phyloP scores from a whole-genome alignment of 2,797 vertebrate species.

The Emys orbicularis region DNA sequence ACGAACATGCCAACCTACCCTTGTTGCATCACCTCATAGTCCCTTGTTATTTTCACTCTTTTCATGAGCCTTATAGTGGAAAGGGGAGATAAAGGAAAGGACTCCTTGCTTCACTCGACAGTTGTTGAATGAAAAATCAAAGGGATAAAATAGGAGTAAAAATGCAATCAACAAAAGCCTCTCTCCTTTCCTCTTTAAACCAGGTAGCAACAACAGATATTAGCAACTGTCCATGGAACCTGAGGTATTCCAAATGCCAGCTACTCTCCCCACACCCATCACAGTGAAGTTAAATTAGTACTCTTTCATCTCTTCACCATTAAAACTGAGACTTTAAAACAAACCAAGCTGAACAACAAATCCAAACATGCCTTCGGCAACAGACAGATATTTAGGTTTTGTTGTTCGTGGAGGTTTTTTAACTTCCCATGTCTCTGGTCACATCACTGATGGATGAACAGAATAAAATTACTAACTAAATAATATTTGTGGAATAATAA shows the following conservation, averaged over 20 bases:
- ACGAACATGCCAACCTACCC: background rate
- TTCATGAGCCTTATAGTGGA: background rate
- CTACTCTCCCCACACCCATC: background rate
- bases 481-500: background rate
- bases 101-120: background rate
- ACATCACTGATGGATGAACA: background rate
- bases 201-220: background rate
- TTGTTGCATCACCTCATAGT: rapidly evolving
- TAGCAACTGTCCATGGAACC: background rate
- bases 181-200: background rate
- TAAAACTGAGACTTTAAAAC: background rate
- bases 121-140: background rate
- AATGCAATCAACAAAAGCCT: background rate
- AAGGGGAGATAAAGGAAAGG: background rate
- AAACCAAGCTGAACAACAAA: background rate
- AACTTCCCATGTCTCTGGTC: background rate
- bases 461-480: background rate
- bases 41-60: rapidly evolving
- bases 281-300: background rate
- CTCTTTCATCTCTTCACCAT: background rate
- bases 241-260: rapidly evolving
- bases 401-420: rapidly evolving
- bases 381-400: background rate
- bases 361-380: background rate
- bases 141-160: background rate